phyloP scores from a whole-genome alignment of 2,797 vertebrate genomes.

The Trachops cirrhosus region DNA sequence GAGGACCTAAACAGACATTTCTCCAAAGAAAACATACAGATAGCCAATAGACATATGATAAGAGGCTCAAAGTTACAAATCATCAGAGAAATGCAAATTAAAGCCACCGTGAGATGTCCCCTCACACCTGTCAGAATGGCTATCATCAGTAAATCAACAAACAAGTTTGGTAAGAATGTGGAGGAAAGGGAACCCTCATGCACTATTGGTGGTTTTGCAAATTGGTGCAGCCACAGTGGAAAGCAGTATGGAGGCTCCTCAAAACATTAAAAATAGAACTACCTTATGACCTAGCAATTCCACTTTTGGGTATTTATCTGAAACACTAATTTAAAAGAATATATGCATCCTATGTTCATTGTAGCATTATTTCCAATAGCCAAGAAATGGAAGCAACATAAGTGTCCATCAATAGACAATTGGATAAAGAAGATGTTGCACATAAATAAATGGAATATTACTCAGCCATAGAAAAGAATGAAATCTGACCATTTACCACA shows the following conservation, averaged over 20 bases:
- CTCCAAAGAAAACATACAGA: not conserved
- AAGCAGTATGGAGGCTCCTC: not conserved
- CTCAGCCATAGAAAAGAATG: not conserved
- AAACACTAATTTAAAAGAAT: not conserved
- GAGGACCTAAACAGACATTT: not conserved
- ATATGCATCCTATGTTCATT: not conserved
- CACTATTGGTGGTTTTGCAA: not conserved
- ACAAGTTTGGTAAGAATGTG: not conserved
- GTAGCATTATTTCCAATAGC: not conserved
- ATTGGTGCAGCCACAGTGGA: not conserved
- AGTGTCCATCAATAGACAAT: not conserved
- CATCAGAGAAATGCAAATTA: not conserved
- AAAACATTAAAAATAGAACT: not conserved
- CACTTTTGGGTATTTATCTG: not conserved
- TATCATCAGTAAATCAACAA: not conserved
- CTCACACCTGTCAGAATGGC: not conserved
- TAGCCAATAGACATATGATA: not conserved
- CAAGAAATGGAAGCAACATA: not conserved
- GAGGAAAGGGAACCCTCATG: not conserved
- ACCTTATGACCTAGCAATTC: not conserved
- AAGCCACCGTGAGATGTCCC: not conserved
- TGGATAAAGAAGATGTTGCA: not conserved
- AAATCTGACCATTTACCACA: not conserved
- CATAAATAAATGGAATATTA: not conserved
- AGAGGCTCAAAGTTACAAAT: not conserved